phyloP scores from a whole-genome alignment of 2,888 invertebrate species.

The Trachelus iudaicus region DNA sequence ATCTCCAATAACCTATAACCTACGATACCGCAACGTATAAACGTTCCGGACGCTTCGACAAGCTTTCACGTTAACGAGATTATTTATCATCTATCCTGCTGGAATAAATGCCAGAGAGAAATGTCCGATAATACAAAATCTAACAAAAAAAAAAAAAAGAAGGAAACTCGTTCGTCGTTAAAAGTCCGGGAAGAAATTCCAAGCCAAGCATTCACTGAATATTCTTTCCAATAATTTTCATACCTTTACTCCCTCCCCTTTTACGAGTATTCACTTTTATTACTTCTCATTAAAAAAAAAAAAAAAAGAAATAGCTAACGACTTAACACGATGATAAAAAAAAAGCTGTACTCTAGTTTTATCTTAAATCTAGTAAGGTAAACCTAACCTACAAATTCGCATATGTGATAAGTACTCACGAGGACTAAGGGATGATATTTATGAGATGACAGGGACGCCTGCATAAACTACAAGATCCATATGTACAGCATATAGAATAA shows the following conservation, averaged over 20 bases:
- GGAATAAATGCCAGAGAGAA: background rate
- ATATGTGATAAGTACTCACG: background rate
- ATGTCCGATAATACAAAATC: background rate
- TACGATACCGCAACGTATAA: background rate
- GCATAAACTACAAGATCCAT: background rate
- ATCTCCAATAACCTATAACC: background rate
- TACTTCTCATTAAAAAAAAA: background rate
- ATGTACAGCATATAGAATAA: background rate
- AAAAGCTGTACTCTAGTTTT: background rate
- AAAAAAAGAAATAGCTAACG: background rate
- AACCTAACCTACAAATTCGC: background rate
- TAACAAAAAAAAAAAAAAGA: no score
- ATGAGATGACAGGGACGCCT: background rate
- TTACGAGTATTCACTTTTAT: background rate
- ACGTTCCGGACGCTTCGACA: background rate
- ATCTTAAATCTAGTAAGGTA: background rate
- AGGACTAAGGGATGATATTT: background rate
- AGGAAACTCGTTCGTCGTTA: background rate
- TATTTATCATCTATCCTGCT: background rate
- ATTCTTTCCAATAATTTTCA: background rate
- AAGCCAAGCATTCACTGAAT: background rate
- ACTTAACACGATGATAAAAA: background rate
- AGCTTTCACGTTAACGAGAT: background rate
- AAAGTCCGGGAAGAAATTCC: background rate
- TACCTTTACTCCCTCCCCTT: background rate